Percentiles rank a stretch among this genome's conserved stretches.
phyloP scores from a whole-genome alignment of 2,888 invertebrate genomes.

The Sturmia bella region DNA sequence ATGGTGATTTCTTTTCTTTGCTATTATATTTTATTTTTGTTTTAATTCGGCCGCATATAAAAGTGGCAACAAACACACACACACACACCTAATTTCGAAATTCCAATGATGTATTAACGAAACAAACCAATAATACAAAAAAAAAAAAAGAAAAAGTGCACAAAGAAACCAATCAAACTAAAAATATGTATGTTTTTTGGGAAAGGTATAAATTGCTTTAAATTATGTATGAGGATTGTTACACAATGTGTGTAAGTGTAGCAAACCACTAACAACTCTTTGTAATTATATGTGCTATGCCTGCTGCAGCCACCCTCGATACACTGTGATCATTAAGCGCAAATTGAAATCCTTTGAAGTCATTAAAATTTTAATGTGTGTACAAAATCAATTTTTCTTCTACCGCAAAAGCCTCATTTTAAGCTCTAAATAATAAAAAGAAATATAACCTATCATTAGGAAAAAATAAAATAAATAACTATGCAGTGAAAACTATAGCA shows the following conservation, averaged over 20 bases:
- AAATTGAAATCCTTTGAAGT: slow-evolving; percentile 47
- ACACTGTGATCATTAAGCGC: not conserved
- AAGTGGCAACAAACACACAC: slow-evolving; percentile 13
- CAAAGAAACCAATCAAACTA: slow-evolving; percentile 28
- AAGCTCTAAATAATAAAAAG: slow-evolving; percentile 1
- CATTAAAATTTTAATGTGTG: not conserved
- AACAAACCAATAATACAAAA: not conserved
- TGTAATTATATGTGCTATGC: not conserved
- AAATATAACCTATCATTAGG: slow-evolving; percentile 23
- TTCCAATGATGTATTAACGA: slow-evolving; percentile 30
- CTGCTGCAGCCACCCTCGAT: not conserved
- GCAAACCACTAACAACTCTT: not conserved
- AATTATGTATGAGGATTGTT: not conserved
- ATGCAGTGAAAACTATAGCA: slow-evolving; percentile 25
- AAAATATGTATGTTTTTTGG: slow-evolving; percentile 22
- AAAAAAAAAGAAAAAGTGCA: slow-evolving; percentile 23
- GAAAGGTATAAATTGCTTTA: slow-evolving; percentile 25
- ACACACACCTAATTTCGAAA: no score
- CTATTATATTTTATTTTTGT: not conserved
- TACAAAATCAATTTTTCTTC: slow-evolving; percentile 1
- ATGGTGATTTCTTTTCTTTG: slow-evolving; percentile 35
- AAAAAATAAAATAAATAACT: slow-evolving; percentile 1
- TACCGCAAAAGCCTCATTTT: not conserved
- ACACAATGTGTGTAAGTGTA: not conserved
- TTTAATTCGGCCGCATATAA: not conserved